Conservation (phyloP, 2,113 vertebrate species). For the Pitta sordida region DNA sequence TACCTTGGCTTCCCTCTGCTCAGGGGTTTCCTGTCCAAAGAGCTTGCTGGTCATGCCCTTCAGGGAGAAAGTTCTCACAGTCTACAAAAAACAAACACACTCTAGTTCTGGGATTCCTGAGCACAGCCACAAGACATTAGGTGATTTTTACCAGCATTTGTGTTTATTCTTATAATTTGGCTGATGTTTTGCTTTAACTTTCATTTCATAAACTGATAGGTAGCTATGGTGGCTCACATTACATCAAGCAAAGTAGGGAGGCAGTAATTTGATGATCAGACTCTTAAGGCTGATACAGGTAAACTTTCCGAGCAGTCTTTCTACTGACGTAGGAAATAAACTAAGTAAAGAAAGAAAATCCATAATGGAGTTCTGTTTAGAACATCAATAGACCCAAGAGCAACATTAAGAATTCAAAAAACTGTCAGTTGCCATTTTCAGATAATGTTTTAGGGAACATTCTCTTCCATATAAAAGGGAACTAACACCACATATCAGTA, state of each 20-base stretch:
- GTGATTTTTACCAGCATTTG: neutral
- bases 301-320: neutral
- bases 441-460: neutral
- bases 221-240: neutral
- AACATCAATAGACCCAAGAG: neutral
- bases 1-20: slow-evolving; percentile 89
- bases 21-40: slow-evolving; percentile 92
- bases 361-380: neutral
- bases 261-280: neutral
- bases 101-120: neutral
- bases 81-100: slow-evolving; percentile 69
- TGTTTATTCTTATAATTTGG: neutral
- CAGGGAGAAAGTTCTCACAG: slow-evolving; percentile 89
- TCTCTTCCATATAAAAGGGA: neutral
- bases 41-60: slow-evolving; percentile 97
- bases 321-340: neutral
- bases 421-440: neutral
- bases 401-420: neutral
- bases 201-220: neutral
- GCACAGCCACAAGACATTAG: neutral
- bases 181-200: neutral
- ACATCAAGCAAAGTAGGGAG: neutral
- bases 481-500: neutral
- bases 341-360: neutral
- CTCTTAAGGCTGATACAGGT: neutral